Base-by-base conservation (phyloP, 2,888 invertebrate species). In the Arctia plantaginis region DNA sequence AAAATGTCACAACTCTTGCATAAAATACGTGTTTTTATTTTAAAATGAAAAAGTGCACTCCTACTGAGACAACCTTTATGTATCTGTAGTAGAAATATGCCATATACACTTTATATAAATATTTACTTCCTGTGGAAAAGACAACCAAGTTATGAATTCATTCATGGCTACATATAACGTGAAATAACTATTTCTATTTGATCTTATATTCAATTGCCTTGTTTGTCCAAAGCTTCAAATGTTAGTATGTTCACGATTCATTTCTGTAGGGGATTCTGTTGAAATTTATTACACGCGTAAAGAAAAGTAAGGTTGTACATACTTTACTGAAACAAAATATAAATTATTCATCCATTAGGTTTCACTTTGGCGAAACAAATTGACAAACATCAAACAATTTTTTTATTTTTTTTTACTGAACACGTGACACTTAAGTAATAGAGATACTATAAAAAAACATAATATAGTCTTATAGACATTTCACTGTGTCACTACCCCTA, bases 271-370 rank as follows among this genome's bases (percentile, higher is more conserved):
- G 71, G 74, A 77, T 73, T 73, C 65, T 27, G 35, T 68, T 66
- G 39, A 74, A 76, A 75, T 41, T 12, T 47, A 59, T 72, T 69
- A 68, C 41, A 66, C 70, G 66, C 39, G 65, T 27, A 67, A 75
- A 62, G 70, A 59, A 6, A 73, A 66, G 67, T 62, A 69, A 65
- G 30, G 20, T 33, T 66, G 20, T 69, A 62, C 41, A 47, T 68
- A n/a, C 64, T 66, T 66, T 72, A 59, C 65, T 10, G 39, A 41
- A 66, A 47, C 30, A 75, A 47, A 64, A 67, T 67, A 82, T 82
- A 80, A 82, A 81, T 85, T 77, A 83, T 82, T 81, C 77, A 81
- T 73, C 35, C 44, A 59, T 77, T 65, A 77, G 66, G 69, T 77
- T 77, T 72, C 67, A 73, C 68, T 80, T 76, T 67, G 51, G 66